Evolutionary conservation across 1,140 invertebrate species (phyloP).

Genomic region (Ceratina calcarata): DNA sequence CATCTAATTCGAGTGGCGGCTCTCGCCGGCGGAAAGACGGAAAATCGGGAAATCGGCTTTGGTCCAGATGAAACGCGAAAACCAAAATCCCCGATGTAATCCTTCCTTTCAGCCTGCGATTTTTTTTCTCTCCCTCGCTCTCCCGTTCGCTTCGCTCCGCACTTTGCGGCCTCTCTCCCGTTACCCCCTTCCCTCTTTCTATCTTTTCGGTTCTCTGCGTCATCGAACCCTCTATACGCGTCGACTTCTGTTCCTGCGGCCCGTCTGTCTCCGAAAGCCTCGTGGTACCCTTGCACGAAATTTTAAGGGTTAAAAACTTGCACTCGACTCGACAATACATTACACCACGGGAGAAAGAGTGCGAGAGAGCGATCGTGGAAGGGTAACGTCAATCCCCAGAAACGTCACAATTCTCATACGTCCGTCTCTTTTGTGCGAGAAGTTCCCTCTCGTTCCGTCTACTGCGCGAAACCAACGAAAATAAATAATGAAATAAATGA

Average conservation of each 20-base stretch:
- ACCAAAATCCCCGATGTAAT: conserved; percentile 81
- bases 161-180: conserved; percentile 45
- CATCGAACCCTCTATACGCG: conserved; percentile 58
- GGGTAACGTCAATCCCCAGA: conserved; percentile 53
- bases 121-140: conserved; percentile 54
- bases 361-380: conserved; percentile 23
- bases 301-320: conserved; percentile 81
- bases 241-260: conserved; percentile 58
- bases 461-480: conserved; percentile 63
- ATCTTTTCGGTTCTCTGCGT: conserved; percentile 46
- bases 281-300: conserved; percentile 70
- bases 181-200: conserved; percentile 31
- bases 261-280: conserved; percentile 63
- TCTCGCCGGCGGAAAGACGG: conserved; percentile 66
- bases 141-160: conserved; percentile 55
- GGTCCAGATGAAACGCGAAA: conserved; percentile 75
- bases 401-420: conserved; percentile 42
- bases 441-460: conserved; percentile 41
- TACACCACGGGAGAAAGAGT: conserved; percentile 24
- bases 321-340: conserved; percentile 79
- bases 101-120: conserved; percentile 75
- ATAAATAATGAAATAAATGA: conserved; percentile 80
- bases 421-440: conserved; percentile 18
- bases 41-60: conserved; percentile 80
- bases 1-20: conserved; percentile 73